Evolutionary conservation across 2,888 invertebrate species (phyloP).

Genomic region (Dusona sp.): DNA sequence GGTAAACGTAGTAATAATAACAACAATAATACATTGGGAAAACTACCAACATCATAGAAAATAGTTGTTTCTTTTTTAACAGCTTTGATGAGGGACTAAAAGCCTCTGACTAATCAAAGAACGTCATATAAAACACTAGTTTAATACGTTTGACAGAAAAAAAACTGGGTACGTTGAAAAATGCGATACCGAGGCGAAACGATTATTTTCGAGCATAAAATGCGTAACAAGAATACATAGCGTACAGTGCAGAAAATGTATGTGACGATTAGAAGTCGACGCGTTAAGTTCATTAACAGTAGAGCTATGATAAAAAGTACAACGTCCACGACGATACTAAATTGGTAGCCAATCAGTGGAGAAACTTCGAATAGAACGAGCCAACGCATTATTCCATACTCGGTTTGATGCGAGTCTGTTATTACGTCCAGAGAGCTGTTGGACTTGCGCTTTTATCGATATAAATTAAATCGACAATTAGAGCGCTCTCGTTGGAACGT

Average conservation of each 20-base stretch:
- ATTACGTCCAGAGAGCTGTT: constrained; percentile 38
- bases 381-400: constrained; percentile 52
- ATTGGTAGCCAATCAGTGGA: constrained; percentile 66
- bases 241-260: neutral
- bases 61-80: neutral
- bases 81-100: too few species aligned
- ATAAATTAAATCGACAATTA: constrained; percentile 66
- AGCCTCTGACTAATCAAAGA: too few species aligned
- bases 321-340: constrained; percentile 47
- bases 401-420: constrained; percentile 45
- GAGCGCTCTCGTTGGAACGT: constrained; percentile 53
- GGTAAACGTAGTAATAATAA: neutral
- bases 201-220: constrained; percentile 14
- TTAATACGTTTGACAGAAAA: constrained; percentile 13
- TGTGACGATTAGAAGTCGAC: constrained; percentile 59
- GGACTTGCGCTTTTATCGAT: constrained; percentile 60
- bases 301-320: constrained; percentile 38
- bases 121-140: too few species aligned
- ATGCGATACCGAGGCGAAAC: constrained; percentile 16
- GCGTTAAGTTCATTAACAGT: constrained; percentile 66
- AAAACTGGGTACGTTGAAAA: constrained; percentile 20
- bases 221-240: constrained; percentile 21
- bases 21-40: neutral
- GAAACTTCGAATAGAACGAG: constrained; percentile 56
- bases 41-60: neutral